Base-by-base conservation (phyloP, 1,140 invertebrate genomes). In the Procambarus clarkii region DNA sequence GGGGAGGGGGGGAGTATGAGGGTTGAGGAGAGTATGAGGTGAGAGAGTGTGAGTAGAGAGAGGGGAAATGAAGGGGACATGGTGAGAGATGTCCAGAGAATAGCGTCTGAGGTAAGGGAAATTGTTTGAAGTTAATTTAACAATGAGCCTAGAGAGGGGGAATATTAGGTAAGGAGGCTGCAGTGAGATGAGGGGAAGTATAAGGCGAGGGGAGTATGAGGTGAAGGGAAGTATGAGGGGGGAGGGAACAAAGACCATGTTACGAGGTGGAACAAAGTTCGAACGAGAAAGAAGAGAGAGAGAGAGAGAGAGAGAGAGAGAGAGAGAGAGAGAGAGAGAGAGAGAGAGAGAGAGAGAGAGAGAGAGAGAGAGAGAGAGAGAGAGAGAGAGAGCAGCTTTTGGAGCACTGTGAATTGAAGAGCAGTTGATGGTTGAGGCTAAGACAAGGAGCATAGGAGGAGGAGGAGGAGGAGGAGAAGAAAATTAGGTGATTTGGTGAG, bases 341-440 rank as follows among this genome's bases (percentile, higher is more conserved):
- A 48, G 44, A 48, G 71, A 54, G 69, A 78, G 74, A 48, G 76
- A 87, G 48, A 78, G 24, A 50, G 5, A 87, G 74, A 45, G 74
- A 60, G 74, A 46, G n/a, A 58, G 21, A 50, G 34, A 34, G 21
- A 45, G 58, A 9, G 8, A 15, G 77, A 9, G 44, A 79, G 77
- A 44, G 5, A 46, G 15, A 24, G 18, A 64, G 2, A 15, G 81
- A 21, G 13, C 0, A 54, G 50, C 7, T 8, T 9, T 54, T 54
- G 50, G 13, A 8, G 50, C 50, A 54, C 50, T 54, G 2, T 8
- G 7, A 54, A 11, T 54, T 8, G 50, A 54, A 8, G 50, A 54
- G 7, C 50, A 54, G 7, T 0, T 54, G 50, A 54, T 54, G 50
- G 13, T 54, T 5, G 7, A 8, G 50, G 7, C 50, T 54, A 0